Evolutionary conservation across 2,888 invertebrate species (phyloP).

Genomic region (Penaeus monodon): DNA sequence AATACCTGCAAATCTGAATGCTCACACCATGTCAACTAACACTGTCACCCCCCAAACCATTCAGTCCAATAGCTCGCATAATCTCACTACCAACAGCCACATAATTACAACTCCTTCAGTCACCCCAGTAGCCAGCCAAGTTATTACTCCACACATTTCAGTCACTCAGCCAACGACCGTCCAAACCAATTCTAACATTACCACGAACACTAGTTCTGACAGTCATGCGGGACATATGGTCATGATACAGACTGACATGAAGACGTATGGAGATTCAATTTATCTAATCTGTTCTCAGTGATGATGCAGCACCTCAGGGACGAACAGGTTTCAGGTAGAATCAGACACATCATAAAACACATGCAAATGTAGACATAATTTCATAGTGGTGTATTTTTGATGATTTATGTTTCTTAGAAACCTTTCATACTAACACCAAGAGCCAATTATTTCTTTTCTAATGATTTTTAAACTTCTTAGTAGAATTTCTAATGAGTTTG

Average conservation of each 20-base stretch:
- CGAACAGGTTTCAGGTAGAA: no score
- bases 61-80: background rate
- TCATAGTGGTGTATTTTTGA: no score
- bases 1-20: slow-evolving; percentile 21
- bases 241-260: slow-evolving; percentile 57
- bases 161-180: slow-evolving; percentile 32
- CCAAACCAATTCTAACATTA: slow-evolving; percentile 38
- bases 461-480: no score
- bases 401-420: no score
- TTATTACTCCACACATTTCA: slow-evolving; percentile 32
- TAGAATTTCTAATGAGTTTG: no score
- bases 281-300: slow-evolving; percentile 56
- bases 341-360: background rate
- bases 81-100: slow-evolving; percentile 17
- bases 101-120: slow-evolving; percentile 35
- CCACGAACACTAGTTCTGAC: slow-evolving; percentile 36
- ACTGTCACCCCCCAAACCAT: slow-evolving; percentile 31
- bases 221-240: slow-evolving; percentile 47
- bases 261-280: slow-evolving; percentile 48
- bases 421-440: no score
- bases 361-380: no score
- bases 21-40: slow-evolving; percentile 26
- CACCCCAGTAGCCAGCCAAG: slow-evolving; percentile 30
- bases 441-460: no score
- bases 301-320: background rate